A percentile compares a stretch with the other conserved stretches of the same genome.
These are phyloP conservation scores for Ommatoiulus sabulosus DNA, from an alignment of 2,888 invertebrate genomes.

Conservation along the genomic window DNA sequence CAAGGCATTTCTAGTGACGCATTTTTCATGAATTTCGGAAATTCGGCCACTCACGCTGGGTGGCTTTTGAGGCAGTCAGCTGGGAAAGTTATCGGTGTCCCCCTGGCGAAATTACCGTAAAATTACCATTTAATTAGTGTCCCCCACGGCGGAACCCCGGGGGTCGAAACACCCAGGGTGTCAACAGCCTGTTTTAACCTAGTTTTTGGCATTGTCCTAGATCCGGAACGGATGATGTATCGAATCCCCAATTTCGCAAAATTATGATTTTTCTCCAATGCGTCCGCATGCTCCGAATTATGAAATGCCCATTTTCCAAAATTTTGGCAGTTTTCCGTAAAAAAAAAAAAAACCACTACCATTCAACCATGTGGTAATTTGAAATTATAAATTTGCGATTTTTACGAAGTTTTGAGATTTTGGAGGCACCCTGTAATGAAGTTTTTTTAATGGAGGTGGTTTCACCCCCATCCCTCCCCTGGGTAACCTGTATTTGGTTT, in stretches of 20 bases:
- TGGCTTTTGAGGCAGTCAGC: neutral
- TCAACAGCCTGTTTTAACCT: conserved; percentile 26
- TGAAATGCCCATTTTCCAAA: too few relatives aligned
- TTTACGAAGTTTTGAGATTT: neutral
- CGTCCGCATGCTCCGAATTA: too few relatives aligned
- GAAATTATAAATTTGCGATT: neutral
- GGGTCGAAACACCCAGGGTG: conserved; percentile 34
- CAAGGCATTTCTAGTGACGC: too few relatives aligned
- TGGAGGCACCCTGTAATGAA: neutral
- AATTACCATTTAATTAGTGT: conserved; percentile 18
- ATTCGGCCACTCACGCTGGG: neutral
- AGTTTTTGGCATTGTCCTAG: conserved; percentile 8
- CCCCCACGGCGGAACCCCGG: neutral
- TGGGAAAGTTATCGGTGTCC: neutral
- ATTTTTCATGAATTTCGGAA: neutral
- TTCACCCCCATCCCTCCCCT: neutral
- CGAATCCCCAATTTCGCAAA: neutral
- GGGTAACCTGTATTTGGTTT: neutral
- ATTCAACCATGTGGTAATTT: too few relatives aligned
- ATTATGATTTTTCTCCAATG: too few relatives aligned
- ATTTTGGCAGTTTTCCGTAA: too few relatives aligned
- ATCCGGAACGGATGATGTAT: neutral
- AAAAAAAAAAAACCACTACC: too few relatives aligned
- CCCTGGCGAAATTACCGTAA: neutral
- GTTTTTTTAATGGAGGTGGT: neutral